Percentiles rank a stretch among this genome's conserved stretches.
Conservation (phyloP, 2,113 vertebrate species). For the Cyanoliseus patagonus region DNA sequence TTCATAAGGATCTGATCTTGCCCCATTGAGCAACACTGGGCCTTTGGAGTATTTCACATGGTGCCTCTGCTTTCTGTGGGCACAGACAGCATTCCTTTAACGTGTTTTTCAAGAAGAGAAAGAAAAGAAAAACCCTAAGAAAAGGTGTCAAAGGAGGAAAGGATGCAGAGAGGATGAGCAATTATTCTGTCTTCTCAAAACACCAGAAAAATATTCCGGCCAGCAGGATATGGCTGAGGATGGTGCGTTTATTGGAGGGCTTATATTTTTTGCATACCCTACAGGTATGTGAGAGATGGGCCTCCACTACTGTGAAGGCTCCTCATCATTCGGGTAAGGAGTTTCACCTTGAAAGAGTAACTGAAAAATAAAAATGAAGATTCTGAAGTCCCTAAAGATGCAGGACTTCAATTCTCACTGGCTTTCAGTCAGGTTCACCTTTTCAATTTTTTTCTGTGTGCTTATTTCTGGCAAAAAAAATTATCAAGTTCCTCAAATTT, state of each 20-base stretch:
- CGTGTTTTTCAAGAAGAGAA: neutral
- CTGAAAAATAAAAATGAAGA: neutral
- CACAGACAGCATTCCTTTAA: neutral
- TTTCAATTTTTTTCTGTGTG: neutral
- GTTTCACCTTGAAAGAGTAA: neutral
- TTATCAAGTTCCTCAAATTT: neutral
- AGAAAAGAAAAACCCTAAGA: neutral
- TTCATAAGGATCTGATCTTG: neutral
- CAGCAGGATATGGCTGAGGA: neutral
- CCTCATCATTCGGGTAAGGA: neutral
- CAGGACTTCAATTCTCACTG: neutral
- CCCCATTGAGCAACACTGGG: rapidly evolving
- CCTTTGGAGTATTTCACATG: neutral
- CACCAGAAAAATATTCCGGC: neutral
- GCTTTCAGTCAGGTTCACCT: neutral
- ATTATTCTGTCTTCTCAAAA: neutral
- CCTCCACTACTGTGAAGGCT: neutral
- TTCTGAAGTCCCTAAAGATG: neutral
- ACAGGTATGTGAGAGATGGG: neutral
- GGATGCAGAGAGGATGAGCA: neutral
- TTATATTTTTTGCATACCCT: neutral
- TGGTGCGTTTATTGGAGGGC: neutral
- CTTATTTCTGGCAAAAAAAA: neutral
- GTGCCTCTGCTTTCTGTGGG: neutral
- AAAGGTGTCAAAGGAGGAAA: neutral